A percentile compares a stretch with the other conserved stretches of the same genome.
Evolutionary conservation across 1,140 invertebrate genomes (phyloP).

Genomic region (Apis cerana): DNA sequence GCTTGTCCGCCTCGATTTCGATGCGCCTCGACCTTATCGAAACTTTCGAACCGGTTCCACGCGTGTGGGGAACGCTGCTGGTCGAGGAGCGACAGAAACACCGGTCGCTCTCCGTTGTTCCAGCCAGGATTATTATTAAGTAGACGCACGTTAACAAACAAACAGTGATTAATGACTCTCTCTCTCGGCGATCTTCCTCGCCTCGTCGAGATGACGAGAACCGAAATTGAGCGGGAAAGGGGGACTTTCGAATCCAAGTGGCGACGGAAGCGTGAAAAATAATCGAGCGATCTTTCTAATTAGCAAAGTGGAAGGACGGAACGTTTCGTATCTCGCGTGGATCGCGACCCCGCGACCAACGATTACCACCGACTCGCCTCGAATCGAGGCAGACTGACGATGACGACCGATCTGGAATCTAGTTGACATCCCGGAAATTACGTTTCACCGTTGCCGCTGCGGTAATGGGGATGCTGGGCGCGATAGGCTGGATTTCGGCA

Average conservation of each 20-base stretch:
- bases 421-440: conserved; percentile 77
- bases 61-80: conserved; percentile 11
- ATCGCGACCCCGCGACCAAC: conserved; percentile 44
- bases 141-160: conserved; percentile 78
- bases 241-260: too few species aligned
- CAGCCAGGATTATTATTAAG: conserved; percentile 74
- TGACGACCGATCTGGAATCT: conserved; percentile 68
- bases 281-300: background rate
- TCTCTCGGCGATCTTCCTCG: conserved; percentile 66
- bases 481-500: conserved; percentile 58
- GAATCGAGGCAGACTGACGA: conserved; percentile 60
- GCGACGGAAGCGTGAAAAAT: too few species aligned
- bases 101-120: conserved; percentile 23
- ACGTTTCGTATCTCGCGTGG: conserved; percentile 39
- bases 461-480: conserved; percentile 70
- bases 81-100: conserved; percentile 39
- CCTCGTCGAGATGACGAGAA: conserved; percentile 18
- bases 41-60: conserved; percentile 38
- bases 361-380: conserved; percentile 42
- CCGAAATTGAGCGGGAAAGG: too few species aligned
- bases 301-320: background rate
- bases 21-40: conserved; percentile 52
- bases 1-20: conserved; percentile 8
- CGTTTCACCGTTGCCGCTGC: conserved; percentile 75
- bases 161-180: conserved; percentile 78